Percentiles rank a stretch among this genome's conserved stretches.
Conservation (phyloP, 2,888 invertebrate genomes). For the Teleogryllus oceanicus region DNA sequence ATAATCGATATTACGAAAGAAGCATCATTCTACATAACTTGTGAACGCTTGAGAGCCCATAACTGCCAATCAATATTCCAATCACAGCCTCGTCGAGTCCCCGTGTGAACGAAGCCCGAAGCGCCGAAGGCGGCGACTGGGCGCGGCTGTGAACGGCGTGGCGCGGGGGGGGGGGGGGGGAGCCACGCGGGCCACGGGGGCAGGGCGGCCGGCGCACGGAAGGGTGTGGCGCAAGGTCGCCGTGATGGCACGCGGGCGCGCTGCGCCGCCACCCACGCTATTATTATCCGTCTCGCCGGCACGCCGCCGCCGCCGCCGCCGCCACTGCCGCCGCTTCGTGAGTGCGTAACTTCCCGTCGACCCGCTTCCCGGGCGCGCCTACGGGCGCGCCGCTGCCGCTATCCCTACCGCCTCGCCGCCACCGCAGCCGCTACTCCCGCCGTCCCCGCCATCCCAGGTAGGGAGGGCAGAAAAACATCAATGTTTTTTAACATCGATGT, state of each 20-base stretch:
- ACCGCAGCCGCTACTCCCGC: not conserved
- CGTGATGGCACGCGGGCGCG: not conserved
- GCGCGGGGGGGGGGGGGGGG: not conserved
- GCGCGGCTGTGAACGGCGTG: not conserved
- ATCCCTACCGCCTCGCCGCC: not conserved
- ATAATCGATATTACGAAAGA: too few relatives aligned
- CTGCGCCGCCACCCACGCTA: not conserved
- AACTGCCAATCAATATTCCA: too few relatives aligned
- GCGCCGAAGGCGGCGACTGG: not conserved
- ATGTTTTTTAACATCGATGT: too few relatives aligned
- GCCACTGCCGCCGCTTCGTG: not conserved
- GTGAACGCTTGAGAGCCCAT: too few relatives aligned
- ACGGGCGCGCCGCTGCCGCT: not conserved
- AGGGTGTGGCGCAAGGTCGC: not conserved
- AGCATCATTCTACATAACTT: too few relatives aligned
- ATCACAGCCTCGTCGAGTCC: too few relatives aligned
- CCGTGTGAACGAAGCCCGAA: too few relatives aligned
- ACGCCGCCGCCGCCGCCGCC: not conserved
- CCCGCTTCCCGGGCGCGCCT: not conserved
- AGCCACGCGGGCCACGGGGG: not conserved
- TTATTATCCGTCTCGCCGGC: not conserved
- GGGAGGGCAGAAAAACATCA: too few relatives aligned
- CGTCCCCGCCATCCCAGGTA: too few relatives aligned
- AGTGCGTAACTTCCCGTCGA: slow-evolving; percentile 2
- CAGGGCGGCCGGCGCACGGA: not conserved